Conservation (phyloP, 1,140 invertebrate genomes). For the Brachionus asplanchnoidis region DNA sequence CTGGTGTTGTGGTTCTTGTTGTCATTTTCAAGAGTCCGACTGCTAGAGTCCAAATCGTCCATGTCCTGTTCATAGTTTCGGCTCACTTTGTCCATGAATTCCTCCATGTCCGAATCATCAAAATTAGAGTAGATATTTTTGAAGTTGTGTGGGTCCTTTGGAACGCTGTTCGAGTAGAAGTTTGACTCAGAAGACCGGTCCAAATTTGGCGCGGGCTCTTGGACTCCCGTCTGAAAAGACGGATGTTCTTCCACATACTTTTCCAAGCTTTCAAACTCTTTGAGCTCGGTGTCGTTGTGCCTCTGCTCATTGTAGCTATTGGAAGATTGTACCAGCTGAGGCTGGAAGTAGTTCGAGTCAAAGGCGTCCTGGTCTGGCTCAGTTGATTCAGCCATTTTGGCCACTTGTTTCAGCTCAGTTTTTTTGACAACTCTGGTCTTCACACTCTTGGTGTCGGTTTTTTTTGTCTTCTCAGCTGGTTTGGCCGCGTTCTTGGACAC, state of each 20-base stretch:
- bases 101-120: neutral
- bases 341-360: slow-evolving; percentile 3
- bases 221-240: slow-evolving; percentile 48
- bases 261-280: slow-evolving; percentile 56
- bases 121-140: slow-evolving; percentile 1
- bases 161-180: neutral
- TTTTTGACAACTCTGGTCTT: neutral
- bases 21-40: neutral
- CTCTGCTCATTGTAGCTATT: slow-evolving; percentile 33
- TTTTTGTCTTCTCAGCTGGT: neutral
- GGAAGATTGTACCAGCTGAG: neutral
- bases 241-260: slow-evolving; percentile 53
- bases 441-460: neutral
- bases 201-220: neutral
- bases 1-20: slow-evolving; percentile 7
- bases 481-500: neutral
- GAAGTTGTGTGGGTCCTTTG: neutral
- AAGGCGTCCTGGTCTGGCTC: neutral
- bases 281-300: slow-evolving; percentile 48
- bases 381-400: neutral
- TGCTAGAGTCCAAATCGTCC: slow-evolving; percentile 11
- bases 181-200: neutral
- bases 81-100: neutral
- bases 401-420: neutral
- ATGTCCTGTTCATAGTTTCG: neutral